Evolutionary conservation across 2,888 invertebrate species (phyloP), one percentile per base, ranked within the genome.

Genomic region (Apoderus coryli): DNA sequence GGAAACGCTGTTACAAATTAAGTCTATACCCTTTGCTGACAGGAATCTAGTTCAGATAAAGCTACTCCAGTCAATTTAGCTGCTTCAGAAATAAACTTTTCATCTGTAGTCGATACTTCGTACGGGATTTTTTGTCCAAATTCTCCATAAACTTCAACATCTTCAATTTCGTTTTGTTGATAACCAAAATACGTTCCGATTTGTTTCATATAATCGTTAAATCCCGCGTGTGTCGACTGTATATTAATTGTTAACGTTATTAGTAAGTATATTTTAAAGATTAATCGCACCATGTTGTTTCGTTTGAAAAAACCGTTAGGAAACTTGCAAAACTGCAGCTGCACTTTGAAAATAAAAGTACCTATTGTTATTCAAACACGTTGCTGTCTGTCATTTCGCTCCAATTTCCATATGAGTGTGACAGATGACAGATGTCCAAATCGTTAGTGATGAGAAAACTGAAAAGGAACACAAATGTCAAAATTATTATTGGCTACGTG

Each of bases 31-130:
- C 64, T 64, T 42, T 74, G 72, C 45, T 73, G 71, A 49, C 75
- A 75, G 6, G 62, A 59, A 52, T 73, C 72, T 28, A 74, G 49
- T 3, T 69, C 65, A 1, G 70, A 60, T 36, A 67, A 52, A 31
- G 61, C 59, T 32, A 67, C 60, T 7, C 69, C 64, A 2, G 67
- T 64, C 27, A 68, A 59, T 48, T 68, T 65, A 9, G 65, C 60
- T 13, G 71, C 72, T 49, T 70, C 67, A 29, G 62, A 60, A n/a
- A 74, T 56, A 44, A 74, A 74, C 40, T 69, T 70, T 41, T 73
- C 70, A 46, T 74, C 73, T 2, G 54, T 48, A 10, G 57, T 53
- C 15, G 59, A 53, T n/a, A 67, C 57, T 55, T 70, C 69, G 46
- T 66, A 70, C 4, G 63, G 63, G 12, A 66, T 49, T 39, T 39